Base-by-base conservation (phyloP, 1,140 invertebrate species). In the Polypedilum pembai region DNA sequence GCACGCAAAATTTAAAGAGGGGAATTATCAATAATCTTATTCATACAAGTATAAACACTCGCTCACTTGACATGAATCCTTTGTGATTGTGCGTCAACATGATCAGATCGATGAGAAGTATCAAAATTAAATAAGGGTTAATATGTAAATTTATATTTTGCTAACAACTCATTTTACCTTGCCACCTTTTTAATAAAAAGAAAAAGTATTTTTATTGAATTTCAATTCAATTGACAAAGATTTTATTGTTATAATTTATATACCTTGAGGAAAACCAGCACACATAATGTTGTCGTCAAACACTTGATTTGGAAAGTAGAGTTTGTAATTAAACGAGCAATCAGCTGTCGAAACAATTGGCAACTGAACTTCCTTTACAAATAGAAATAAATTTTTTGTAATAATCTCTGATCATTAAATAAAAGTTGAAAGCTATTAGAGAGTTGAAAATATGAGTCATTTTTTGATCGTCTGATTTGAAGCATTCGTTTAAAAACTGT, bases 201-300 rank as follows among this genome's bases (percentile, higher is more conserved):
- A 18, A 8, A 69, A 18, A 20, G 5, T 20, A 69, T 69, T 8
- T 69, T 69, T 69, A 69, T 69, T 8, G 8, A 21, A 20, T 8
- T 69, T 20, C 20, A 8, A 20, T 21, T 69, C 65, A n/a, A 69
- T 69, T 69, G 65, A 69, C 17, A 69, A 69, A 21, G 18, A 69
- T 69, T 7, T 69, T 56, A 15, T 56, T 56, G n/a, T 56, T 15
- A n/a, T 56, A 45, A 45, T 45, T 45, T 66, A 18, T 7, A 10
- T 21, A 69, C 91, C 91, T 40, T 78, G 75, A 65, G 83, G 78
- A 76, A 83, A 87, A 18, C 91, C 92, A 7, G 91, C 93, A 78
- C 92, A 94, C 0, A 94, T 72, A 20, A 91, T 86, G 0, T 82
- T 75, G 18, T 83, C 77, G 75, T 92, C 88, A 12, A 94, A 90